Base-by-base conservation (phyloP, 1,140 invertebrate species). In the Orchestia grillus region DNA sequence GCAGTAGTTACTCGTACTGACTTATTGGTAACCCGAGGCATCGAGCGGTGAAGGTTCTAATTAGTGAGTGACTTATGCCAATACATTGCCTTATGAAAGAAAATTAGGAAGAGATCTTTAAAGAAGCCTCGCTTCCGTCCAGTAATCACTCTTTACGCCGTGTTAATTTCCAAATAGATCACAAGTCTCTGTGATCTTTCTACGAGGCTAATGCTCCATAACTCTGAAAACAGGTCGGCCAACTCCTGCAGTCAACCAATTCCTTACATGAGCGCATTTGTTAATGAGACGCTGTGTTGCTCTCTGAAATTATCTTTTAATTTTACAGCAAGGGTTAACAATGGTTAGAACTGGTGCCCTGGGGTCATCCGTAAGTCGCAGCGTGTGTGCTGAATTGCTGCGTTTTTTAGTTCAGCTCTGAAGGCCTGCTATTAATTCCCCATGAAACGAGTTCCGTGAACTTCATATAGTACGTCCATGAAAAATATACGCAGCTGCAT, bases 61-160 rank as follows among this genome's bases (percentile, higher is more conserved):
- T 94, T 94, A 94, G 43, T 94, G 43, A 8, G 44, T 11, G 92
- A 94, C 92, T 94, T 94, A 94, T 94, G 44, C 92, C 92, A 45
- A 94, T 94, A 94, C 43, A 47, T 94, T 47, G 92, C 92, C 44
- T 94, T 47, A 94, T 45, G 92, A 44, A 94, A 94, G 92, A 94
- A 94, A 47, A 94, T 94, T 94, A 94, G 44, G 44, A 44, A 44
- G 3, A 42, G 92, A 44, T 94, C 43, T 94, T 94, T 40, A 42
- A 43, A 42, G 92, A 94, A 47, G 92, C 92, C 44, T 45, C 40
- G 92, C 92, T 94, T 94, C 44, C 44, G 92, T 45, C 92, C 92
- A 44, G 92, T 94, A 94, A 94, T 94, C 19, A 44, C 92, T 94
- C 92, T 94, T 94, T 94, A 94, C 92, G 92, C 92, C 92, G 92